Conservation (phyloP, 2,797 vertebrate species). For the Malurus leucopterus region DNA sequence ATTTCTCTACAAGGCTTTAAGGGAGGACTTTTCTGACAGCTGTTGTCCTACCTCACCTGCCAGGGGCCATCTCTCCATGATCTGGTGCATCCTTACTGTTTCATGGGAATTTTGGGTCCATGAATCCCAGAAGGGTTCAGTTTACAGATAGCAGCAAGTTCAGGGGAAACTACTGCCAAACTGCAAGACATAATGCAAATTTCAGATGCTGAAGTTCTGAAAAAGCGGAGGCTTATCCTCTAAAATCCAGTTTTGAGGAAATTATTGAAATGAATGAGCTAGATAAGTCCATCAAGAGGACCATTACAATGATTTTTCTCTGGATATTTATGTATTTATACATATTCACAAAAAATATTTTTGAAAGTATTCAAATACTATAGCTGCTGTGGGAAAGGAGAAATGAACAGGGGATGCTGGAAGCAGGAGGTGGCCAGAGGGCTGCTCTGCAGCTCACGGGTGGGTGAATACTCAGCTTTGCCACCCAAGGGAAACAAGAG, state of each 20-base stretch:
- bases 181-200: not conserved
- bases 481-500: not conserved
- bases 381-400: not conserved
- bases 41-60: not conserved
- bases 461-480: not conserved
- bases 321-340: not conserved
- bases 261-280: not conserved
- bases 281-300: not conserved
- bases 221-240: not conserved
- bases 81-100: not conserved
- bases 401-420: not conserved
- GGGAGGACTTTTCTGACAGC: not conserved
- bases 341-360: not conserved
- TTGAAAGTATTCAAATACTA: not conserved
- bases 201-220: not conserved
- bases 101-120: not conserved
- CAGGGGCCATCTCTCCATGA: not conserved
- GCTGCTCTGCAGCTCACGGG: not conserved
- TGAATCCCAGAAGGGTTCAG: not conserved
- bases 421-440: rapidly evolving
- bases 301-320: not conserved
- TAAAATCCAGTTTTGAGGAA: not conserved
- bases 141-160: not conserved
- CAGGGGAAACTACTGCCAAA: not conserved
- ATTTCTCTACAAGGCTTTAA: not conserved